These are phyloP conservation scores for Lophura nycthemera DNA, from an alignment of 2,113 vertebrate genomes.

Conservation along the genomic window DNA sequence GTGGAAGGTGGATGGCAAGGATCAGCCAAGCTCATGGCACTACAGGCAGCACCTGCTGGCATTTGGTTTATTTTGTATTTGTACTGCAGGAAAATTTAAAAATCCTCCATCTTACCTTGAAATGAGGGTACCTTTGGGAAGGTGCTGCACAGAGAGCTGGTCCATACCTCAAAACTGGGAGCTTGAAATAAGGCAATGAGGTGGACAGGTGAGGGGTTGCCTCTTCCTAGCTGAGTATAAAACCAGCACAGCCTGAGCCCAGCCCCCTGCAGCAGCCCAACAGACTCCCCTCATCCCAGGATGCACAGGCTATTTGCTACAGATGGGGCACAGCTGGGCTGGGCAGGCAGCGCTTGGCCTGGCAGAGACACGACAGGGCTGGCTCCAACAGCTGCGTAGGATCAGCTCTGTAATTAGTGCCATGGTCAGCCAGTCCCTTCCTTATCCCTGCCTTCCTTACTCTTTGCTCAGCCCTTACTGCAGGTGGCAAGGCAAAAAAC, in stretches of 20 bases:
- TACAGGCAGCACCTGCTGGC: rapidly evolving
- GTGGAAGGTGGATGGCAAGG: background rate
- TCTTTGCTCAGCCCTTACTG: background rate
- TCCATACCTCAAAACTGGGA: rapidly evolving
- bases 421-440: background rate
- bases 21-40: background rate
- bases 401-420: background rate
- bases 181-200: background rate
- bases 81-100: background rate
- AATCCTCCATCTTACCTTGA: background rate
- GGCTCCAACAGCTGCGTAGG: background rate
- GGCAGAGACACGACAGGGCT: background rate
- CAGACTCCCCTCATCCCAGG: background rate
- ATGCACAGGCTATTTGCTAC: background rate
- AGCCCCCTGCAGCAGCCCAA: background rate
- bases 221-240: too few species aligned
- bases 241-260: background rate
- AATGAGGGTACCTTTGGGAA: background rate
- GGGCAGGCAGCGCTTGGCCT: background rate
- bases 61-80: background rate
- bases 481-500: background rate
- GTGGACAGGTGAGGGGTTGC: background rate
- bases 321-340: background rate
- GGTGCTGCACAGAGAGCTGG: rapidly evolving
- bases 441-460: background rate